Evolutionary conservation across 2,797 vertebrate genomes (phyloP).

Genomic region (Tolypeutes matacus): DNA sequence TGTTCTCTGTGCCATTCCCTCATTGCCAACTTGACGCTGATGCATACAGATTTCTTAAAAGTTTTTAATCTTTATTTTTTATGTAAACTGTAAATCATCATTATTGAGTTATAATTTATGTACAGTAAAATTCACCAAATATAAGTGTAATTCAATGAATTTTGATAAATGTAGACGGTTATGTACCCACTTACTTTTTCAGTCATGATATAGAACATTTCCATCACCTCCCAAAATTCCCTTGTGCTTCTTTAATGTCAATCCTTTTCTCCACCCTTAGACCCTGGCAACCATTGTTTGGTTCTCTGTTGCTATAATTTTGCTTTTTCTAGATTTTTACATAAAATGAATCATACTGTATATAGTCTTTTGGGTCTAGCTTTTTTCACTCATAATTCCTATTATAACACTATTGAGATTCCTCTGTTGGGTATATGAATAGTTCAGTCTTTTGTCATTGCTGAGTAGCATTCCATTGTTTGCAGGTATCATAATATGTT

Average conservation of each 20-base stretch:
- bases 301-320: not conserved
- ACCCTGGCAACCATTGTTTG: not conserved
- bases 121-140: not conserved
- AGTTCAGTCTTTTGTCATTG: not conserved
- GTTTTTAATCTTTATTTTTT: not conserved
- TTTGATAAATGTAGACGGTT: not conserved
- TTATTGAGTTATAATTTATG: not conserved
- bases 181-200: not conserved
- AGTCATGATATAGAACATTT: not conserved
- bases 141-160: not conserved
- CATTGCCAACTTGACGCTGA: not conserved
- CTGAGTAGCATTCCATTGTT: not conserved
- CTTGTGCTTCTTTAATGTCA: not conserved
- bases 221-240: not conserved
- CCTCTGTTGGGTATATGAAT: not conserved
- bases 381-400: not conserved
- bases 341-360: not conserved
- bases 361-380: rapidly evolving
- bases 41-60: not conserved
- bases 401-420: not conserved
- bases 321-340: not conserved
- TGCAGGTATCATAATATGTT: not conserved
- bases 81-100: not conserved
- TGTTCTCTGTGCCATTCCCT: not conserved
- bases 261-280: not conserved